phyloP scores from a whole-genome alignment of 2,113 vertebrate species.

The Channa argus region DNA sequence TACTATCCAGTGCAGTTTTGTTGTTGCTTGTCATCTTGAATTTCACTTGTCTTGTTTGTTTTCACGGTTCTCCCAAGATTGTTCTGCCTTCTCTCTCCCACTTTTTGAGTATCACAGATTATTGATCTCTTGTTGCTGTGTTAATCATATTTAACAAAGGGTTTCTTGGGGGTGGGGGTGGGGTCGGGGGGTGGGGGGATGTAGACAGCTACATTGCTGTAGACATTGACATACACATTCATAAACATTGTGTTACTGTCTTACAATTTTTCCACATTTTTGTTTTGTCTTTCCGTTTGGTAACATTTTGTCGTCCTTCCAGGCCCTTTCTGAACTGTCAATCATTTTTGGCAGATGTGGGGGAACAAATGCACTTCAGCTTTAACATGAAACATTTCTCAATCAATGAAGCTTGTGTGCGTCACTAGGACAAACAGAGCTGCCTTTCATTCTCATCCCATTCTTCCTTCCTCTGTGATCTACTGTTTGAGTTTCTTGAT shows the following conservation, averaged over 20 bases:
- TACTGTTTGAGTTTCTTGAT: slow-evolving; percentile 71
- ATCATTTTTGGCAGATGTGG: background rate
- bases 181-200: too few relatives aligned
- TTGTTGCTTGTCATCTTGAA: slow-evolving; percentile 39
- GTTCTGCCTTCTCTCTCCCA: background rate
- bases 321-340: slow-evolving; percentile 1
- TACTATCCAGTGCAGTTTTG: slow-evolving; percentile 25
- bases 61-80: background rate
- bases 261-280: too few relatives aligned
- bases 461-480: slow-evolving; percentile 44
- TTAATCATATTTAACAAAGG: slow-evolving; percentile 14
- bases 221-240: background rate
- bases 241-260: too few relatives aligned
- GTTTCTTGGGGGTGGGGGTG: too few relatives aligned
- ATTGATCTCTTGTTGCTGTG: slow-evolving; percentile 26
- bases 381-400: background rate
- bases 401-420: slow-evolving; percentile 22
- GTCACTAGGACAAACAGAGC: slow-evolving; percentile 15
- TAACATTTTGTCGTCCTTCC: background rate
- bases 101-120: slow-evolving; percentile 3
- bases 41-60: slow-evolving; percentile 24
- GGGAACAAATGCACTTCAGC: slow-evolving; percentile 19
- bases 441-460: slow-evolving; percentile 5
- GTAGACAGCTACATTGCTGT: background rate
- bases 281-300: too few relatives aligned